Evolutionary conservation across 2,113 vertebrate species (phyloP).

Genomic region (Artemisiospiza belli): DNA sequence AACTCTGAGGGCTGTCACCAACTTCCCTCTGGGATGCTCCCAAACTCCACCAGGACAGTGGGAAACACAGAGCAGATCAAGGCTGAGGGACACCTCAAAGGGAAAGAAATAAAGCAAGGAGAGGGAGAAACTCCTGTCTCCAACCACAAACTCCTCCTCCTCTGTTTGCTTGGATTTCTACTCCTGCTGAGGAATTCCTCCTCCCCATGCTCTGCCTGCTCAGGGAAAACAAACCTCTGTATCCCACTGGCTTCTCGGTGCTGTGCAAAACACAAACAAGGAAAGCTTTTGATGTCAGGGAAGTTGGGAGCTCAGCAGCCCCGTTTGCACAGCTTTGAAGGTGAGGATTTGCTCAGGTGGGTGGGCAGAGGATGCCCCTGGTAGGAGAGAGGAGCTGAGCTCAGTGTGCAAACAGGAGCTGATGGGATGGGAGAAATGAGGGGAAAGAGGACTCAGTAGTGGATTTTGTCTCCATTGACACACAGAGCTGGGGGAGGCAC

Average conservation of each 20-base stretch:
- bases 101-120: background rate
- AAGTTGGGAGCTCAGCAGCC: background rate
- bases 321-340: background rate
- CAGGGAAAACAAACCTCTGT: background rate
- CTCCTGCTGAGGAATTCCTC: background rate
- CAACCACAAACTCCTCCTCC: background rate
- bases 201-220: background rate
- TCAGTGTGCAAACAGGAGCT: fast-evolving
- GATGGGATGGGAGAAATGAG: background rate
- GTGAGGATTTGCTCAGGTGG: background rate
- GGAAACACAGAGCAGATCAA: background rate
- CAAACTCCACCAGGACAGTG: background rate
- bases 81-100: background rate
- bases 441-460: background rate
- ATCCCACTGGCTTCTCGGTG: background rate
- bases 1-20: background rate
- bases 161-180: background rate
- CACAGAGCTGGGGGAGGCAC: background rate
- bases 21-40: fast-evolving
- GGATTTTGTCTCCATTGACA: fast-evolving
- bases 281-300: background rate
- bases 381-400: background rate
- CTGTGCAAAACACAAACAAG: background rate
- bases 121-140: background rate
- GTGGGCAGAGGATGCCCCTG: background rate